Base-by-base conservation (phyloP, 2,797 vertebrate genomes). In the Cheirogaleus major region DNA sequence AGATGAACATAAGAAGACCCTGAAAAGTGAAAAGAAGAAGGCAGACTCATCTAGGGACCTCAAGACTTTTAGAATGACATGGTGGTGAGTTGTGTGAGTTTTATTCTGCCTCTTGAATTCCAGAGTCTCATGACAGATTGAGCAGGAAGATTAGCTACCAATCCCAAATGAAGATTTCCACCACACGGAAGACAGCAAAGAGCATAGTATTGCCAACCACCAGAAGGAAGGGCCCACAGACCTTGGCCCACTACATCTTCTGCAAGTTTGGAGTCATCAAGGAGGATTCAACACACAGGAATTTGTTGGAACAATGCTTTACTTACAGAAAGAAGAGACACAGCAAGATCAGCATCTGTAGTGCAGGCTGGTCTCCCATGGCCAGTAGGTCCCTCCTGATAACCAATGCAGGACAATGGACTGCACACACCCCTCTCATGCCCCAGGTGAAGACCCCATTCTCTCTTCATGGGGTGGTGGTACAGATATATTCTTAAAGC, bases 401-500 rank as follows among this genome's bases (percentile, higher is more conserved):
- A 13, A 35, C 45, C 5, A 12, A 4, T 8, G 32, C 50, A 79
- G 18, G 22, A 10, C 50, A 72, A 15, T 10, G 12, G 50, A 57
- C 14, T 9, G 30, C 23, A 81, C 32, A 38, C 12, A 50, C 6
- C 45, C 15, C 10, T 25, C 23, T 30, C 3, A 7, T 79, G 18
- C 45, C 23, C 0, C 25, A 10, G 17, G 15, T 2, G 7, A 35
- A 63, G 41, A 38, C 85, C 45, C 25, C 12, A 13, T 78, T 52
- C 27, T n/a, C 13, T n/a, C 2, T n/a, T 1, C 0, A 1, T n/a
- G 32, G 23, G 23, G 13, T n/a, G 6, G 55, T 4, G 7, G 41
- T 72, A 6, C 43, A 50, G 45, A 52, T 12, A 27, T n/a, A 25
- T 14, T 73, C 70, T 88, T 61, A 32, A 8, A 41, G 13, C 9